Percentiles rank a stretch among this genome's conserved stretches.
Evolutionary conservation across 35 echinoderm and acorn worm genomes (phyloP).

Genomic region (Diadema setosum): DNA sequence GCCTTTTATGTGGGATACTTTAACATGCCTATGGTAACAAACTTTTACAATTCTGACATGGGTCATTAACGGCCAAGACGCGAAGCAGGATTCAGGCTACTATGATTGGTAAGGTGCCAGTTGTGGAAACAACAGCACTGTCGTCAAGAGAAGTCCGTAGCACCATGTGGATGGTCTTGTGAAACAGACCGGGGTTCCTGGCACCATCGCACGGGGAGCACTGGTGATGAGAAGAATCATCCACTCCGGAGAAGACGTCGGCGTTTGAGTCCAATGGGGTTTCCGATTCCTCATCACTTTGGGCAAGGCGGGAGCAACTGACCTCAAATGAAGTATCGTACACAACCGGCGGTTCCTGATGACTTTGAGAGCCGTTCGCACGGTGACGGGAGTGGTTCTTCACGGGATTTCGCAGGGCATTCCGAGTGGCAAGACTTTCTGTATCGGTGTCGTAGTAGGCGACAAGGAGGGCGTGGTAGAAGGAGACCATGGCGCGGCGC

Average conservation of each 20-base stretch:
- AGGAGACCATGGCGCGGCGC: background rate
- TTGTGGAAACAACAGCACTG: background rate
- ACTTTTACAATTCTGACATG: too few relatives aligned
- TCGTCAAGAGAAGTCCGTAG: background rate
- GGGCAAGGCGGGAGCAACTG: too few relatives aligned
- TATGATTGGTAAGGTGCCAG: background rate
- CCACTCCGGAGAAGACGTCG: background rate
- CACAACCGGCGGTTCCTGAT: too few relatives aligned
- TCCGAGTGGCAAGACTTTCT: background rate
- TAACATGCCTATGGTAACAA: too few relatives aligned
- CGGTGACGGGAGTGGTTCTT: background rate
- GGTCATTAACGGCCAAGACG: too few relatives aligned
- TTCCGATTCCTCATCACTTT: background rate
- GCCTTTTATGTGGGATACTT: too few relatives aligned
- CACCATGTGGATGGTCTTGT: background rate
- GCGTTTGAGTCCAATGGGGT: background rate
- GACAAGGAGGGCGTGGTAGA: conserved; percentile 12
- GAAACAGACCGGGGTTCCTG: background rate
- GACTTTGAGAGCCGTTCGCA: background rate
- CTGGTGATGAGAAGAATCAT: background rate
- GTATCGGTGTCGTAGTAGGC: background rate
- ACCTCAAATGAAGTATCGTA: too few relatives aligned
- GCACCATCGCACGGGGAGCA: background rate
- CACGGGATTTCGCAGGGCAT: background rate
- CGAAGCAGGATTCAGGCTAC: too few relatives aligned